Conservation (phyloP, 2,888 invertebrate species). For the Morinoia aosen region DNA sequence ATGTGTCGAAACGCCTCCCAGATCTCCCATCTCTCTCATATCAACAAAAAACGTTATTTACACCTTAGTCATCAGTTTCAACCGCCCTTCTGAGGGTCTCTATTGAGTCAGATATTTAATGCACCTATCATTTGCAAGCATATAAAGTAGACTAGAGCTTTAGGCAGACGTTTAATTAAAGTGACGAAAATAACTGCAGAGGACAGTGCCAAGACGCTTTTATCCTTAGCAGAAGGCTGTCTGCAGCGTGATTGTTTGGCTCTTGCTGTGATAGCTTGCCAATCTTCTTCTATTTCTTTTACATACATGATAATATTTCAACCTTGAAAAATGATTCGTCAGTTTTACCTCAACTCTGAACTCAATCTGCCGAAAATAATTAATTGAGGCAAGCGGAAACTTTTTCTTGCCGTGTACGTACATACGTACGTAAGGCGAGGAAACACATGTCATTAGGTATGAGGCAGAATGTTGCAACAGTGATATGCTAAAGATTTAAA, state of each 20-base stretch:
- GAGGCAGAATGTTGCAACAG: no score
- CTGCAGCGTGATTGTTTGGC: background rate
- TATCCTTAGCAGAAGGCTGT: conserved; percentile 13
- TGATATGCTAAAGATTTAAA: background rate
- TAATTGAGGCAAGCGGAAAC: background rate
- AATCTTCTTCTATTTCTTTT: background rate
- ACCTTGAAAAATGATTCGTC: background rate
- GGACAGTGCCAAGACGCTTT: conserved; percentile 25
- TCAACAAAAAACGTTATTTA: background rate
- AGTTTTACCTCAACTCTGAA: background rate
- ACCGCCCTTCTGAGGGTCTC: background rate
- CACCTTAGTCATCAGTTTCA: no score
- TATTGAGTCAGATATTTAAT: background rate
- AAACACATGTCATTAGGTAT: no score
- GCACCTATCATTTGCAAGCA: background rate
- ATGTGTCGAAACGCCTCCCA: no score
- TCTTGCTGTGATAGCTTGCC: conserved; percentile 13
- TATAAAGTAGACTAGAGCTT: background rate
- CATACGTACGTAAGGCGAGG: background rate
- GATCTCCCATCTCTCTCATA: background rate
- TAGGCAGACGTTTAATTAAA: background rate
- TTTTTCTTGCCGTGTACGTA: background rate
- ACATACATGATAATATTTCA: background rate
- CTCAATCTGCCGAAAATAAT: background rate
- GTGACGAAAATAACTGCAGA: background rate